Evolutionary conservation across 2,888 invertebrate species (phyloP).

Genomic region (Pandemis cinnamomeana): DNA sequence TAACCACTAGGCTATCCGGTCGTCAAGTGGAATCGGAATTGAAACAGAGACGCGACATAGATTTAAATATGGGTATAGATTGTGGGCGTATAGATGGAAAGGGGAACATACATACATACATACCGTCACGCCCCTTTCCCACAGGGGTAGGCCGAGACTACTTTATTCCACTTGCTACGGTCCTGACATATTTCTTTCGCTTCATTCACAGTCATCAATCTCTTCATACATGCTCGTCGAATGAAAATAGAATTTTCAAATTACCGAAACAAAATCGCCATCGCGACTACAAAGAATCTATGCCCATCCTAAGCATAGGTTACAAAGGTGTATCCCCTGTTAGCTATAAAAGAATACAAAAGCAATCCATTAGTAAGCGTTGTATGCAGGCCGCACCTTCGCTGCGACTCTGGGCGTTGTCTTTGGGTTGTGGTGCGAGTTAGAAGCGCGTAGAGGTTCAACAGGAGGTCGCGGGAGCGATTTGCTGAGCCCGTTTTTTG

Average conservation of each 20-base stretch:
- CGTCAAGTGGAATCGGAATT: too few species aligned
- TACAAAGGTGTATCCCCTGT: slow-evolving; percentile 32
- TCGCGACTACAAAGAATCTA: neutral
- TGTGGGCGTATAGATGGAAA: too few species aligned
- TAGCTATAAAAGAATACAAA: slow-evolving; percentile 55
- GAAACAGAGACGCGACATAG: too few species aligned
- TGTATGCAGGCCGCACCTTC: slow-evolving; percentile 64
- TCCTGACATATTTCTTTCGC: too few species aligned
- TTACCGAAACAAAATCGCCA: neutral
- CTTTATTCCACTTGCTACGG: too few species aligned
- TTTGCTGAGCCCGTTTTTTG: neutral
- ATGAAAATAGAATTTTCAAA: neutral
- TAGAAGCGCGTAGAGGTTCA: neutral
- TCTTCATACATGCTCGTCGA: too few species aligned
- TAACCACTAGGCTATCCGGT: too few species aligned
- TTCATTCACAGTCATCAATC: too few species aligned
- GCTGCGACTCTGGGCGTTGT: slow-evolving; percentile 62
- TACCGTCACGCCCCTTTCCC: too few species aligned
- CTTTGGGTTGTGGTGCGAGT: slow-evolving; percentile 48
- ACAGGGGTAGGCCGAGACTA: too few species aligned
- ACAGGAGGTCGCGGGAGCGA: slow-evolving; percentile 1
- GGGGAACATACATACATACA: too few species aligned
- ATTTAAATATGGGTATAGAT: too few species aligned
- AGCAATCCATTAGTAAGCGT: slow-evolving; percentile 72
- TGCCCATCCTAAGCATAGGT: slow-evolving; percentile 15